A percentile compares a stretch with the other conserved stretches of the same genome.
These are phyloP conservation scores for Furcifer pardalis DNA, from an alignment of 2,797 vertebrate genomes.

Conservation along the genomic window DNA sequence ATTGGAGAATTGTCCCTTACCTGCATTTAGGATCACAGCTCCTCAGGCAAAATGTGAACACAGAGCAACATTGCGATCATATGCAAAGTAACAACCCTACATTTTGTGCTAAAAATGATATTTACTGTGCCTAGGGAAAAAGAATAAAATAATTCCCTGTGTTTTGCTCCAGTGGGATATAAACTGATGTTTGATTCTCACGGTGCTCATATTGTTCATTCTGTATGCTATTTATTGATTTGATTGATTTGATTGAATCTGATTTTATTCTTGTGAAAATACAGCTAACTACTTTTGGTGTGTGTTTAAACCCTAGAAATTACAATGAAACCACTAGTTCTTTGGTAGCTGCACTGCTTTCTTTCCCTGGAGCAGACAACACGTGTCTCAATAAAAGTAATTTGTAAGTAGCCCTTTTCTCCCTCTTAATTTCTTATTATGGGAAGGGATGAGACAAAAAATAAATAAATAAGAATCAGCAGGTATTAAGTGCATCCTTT, in stretches of 20 bases:
- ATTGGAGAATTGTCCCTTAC: neutral
- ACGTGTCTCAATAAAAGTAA: slow-evolving; percentile 79
- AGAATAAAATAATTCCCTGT: neutral
- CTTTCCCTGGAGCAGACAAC: slow-evolving; percentile 90
- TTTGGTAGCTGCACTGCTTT: slow-evolving; percentile 84
- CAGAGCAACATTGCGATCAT: neutral
- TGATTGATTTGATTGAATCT: too few relatives aligned
- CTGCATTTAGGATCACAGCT: neutral
- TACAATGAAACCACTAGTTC: slow-evolving; percentile 78
- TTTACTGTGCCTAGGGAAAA: fast-evolving
- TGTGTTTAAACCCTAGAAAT: slow-evolving; percentile 77
- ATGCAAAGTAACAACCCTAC: neutral
- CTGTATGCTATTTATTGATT: neutral
- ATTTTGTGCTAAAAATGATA: neutral
- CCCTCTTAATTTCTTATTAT: slow-evolving; percentile 19
- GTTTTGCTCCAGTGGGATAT: slow-evolving; percentile 3
- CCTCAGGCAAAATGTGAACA: slow-evolving; percentile 10
- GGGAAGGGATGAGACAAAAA: neutral
- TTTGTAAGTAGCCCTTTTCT: slow-evolving; percentile 68
- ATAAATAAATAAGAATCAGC: slow-evolving; percentile 5
- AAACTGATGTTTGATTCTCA: slow-evolving; percentile 41
- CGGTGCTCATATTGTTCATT: neutral
- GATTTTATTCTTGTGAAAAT: neutral
- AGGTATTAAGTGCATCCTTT: slow-evolving; percentile 29
- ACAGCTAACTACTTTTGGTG: slow-evolving; percentile 22